Percentiles rank a stretch among this genome's conserved stretches.
These are phyloP conservation scores for Larimichthys crocea DNA, from an alignment of 2,113 vertebrate genomes.

Conservation along the genomic window DNA sequence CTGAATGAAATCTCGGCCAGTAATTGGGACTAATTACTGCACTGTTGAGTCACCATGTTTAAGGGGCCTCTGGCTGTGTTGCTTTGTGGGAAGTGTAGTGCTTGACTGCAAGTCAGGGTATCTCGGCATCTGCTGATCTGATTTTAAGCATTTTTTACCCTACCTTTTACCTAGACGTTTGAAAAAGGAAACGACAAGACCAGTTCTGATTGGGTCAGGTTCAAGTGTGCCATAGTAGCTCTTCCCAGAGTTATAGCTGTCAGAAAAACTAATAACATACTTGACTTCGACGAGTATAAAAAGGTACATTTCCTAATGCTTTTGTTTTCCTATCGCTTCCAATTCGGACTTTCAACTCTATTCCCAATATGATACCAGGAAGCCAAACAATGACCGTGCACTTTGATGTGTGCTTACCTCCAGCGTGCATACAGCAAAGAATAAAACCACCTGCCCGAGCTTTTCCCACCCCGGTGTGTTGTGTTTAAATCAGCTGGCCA, in stretches of 20 bases:
- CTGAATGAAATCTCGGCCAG: neutral
- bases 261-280: neutral
- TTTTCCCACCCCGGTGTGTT: constrained; percentile 38
- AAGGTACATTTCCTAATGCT: neutral
- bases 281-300: neutral
- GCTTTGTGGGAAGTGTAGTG: neutral
- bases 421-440: constrained; percentile 37
- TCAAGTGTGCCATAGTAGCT: too few relatives aligned
- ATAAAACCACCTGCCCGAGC: constrained; percentile 28
- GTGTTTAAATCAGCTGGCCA: constrained; percentile 57
- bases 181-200: neutral
- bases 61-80: neutral
- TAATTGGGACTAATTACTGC: neutral
- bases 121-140: neutral
- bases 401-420: constrained; percentile 60
- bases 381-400: constrained; percentile 40
- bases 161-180: too few relatives aligned
- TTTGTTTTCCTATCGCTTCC: constrained; percentile 14
- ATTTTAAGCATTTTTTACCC: neutral
- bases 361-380: constrained; percentile 27
- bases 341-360: constrained; percentile 3
- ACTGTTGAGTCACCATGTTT: neutral
- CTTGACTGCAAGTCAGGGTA: too few relatives aligned
- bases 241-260: neutral
- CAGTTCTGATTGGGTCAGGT: neutral